phyloP scores from a whole-genome alignment of 2,888 invertebrate species.

The Acronicta aceris region DNA sequence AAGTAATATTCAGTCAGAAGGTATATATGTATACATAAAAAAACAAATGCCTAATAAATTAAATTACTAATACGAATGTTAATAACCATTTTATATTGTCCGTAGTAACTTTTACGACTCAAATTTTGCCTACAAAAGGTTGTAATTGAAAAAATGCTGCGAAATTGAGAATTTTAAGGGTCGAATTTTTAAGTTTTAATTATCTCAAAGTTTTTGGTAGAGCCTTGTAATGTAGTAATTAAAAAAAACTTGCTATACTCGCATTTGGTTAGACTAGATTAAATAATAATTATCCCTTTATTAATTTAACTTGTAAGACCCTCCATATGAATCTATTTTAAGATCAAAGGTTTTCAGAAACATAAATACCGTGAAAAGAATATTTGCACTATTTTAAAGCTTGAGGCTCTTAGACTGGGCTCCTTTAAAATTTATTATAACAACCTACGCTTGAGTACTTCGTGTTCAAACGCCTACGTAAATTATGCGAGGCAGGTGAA shows the following conservation, averaged over 20 bases:
- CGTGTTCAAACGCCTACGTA: slow-evolving; percentile 42
- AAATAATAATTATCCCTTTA: too few species aligned
- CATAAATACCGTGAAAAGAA: slow-evolving; percentile 37
- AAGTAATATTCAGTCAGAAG: too few species aligned
- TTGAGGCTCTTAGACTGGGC: slow-evolving; percentile 40
- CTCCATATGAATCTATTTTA: slow-evolving; percentile 2
- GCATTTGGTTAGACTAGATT: too few species aligned
- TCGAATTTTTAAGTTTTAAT: background rate
- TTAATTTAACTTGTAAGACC: too few species aligned
- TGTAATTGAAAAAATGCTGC: slow-evolving; percentile 8
- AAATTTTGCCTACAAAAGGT: slow-evolving; percentile 2
- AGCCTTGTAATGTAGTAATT: too few species aligned
- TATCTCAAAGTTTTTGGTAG: too few species aligned
- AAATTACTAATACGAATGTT: background rate
- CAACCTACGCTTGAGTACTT: slow-evolving; percentile 49
- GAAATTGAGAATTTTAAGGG: background rate
- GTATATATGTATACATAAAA: too few species aligned
- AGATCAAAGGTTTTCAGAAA: slow-evolving; percentile 45
- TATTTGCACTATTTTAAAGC: slow-evolving; percentile 45
- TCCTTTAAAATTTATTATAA: slow-evolving; percentile 53
- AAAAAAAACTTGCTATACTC: too few species aligned
- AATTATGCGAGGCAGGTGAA: background rate
- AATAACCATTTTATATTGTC: background rate
- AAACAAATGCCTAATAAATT: too few species aligned
- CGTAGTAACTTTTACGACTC: slow-evolving; percentile 1